Percentiles rank a stretch among this genome's conserved stretches.
phyloP scores from a whole-genome alignment of 2,113 vertebrate species.

The Laterallus jamaicensis region DNA sequence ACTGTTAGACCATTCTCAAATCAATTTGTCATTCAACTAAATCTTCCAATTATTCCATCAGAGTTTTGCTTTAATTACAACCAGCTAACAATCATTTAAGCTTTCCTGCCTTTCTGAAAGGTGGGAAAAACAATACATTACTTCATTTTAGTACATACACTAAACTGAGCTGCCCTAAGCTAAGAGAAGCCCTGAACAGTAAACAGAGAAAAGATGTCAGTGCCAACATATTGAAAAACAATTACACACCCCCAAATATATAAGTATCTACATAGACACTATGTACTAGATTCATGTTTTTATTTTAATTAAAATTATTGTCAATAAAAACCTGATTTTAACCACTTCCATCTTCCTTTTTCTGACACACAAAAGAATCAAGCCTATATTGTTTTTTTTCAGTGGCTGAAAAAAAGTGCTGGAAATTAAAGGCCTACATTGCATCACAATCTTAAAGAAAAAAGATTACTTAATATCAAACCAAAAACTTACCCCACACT shows the following conservation, averaged over 20 bases:
- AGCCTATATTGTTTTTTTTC: background rate
- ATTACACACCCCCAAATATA: background rate
- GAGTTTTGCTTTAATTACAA: background rate
- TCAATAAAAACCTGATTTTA: background rate
- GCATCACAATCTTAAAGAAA: background rate
- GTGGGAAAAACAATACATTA: background rate
- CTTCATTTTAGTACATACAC: background rate
- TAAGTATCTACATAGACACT: background rate
- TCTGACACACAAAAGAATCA: background rate
- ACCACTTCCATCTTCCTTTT: background rate
- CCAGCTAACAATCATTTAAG: background rate
- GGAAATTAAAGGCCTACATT: background rate
- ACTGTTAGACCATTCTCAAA: background rate
- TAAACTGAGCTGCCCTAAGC: background rate
- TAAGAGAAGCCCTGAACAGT: background rate
- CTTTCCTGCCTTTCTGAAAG: background rate
- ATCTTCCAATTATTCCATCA: background rate
- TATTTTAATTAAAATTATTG: background rate
- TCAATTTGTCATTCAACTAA: background rate
- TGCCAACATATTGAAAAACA: background rate
- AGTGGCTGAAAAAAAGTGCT: background rate
- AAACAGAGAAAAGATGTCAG: background rate
- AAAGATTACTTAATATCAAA: background rate
- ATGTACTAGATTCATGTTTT: background rate
- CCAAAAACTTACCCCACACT: slow-evolving; percentile 91